These are phyloP conservation scores for Eupithecia insigniata DNA, from an alignment of 2,888 invertebrate genomes.

Conservation along the genomic window DNA sequence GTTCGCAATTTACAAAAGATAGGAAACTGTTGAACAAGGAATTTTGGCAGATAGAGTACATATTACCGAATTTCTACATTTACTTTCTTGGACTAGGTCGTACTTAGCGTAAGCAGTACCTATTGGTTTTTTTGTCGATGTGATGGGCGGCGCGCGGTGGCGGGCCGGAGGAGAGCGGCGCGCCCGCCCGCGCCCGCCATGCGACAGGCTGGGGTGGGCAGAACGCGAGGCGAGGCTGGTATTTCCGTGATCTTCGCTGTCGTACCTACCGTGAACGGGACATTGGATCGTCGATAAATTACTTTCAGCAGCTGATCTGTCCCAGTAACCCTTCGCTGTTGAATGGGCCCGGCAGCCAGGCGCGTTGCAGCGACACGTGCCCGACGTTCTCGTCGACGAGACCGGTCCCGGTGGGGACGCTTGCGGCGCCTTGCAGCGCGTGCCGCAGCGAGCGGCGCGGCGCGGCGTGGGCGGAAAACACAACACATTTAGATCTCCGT, in stretches of 20 bases:
- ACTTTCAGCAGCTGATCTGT: no score
- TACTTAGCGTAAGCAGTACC: no score
- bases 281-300: no score
- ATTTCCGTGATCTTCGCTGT: background rate
- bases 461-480: constrained; percentile 17
- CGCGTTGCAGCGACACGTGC: no score
- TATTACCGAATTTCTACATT: background rate
- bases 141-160: no score
- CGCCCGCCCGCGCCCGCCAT: background rate
- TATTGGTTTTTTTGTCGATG: no score
- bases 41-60: background rate
- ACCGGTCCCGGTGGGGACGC: no score
- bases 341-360: no score
- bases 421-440: background rate
- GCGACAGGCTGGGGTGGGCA: background rate
- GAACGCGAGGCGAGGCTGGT: background rate
- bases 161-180: no score
- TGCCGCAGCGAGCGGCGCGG: constrained; percentile 3
- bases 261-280: no score
- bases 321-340: no score
- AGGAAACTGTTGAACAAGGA: background rate
- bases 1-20: background rate
- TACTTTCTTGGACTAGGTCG: background rate
- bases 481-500: constrained; percentile 20
- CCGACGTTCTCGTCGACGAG: no score